Evolutionary conservation across 2,888 invertebrate species (phyloP).

Genomic region (Pterostichus madidus): DNA sequence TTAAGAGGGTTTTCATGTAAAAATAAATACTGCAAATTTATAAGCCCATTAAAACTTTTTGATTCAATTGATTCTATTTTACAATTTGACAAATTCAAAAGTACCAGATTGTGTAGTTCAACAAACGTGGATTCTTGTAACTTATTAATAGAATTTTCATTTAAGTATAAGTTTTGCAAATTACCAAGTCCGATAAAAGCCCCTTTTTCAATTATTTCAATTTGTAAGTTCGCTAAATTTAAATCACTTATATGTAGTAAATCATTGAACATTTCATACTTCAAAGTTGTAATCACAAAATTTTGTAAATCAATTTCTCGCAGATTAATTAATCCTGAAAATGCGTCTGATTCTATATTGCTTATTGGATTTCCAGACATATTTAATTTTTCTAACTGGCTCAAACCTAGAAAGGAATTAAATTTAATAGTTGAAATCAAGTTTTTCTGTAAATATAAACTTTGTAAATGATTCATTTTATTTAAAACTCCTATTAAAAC

Average conservation of each 20-base stretch:
- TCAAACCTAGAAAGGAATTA: conserved; percentile 11
- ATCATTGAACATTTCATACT: conserved; percentile 19
- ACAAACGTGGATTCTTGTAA: conserved; percentile 13
- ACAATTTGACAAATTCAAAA: conserved; percentile 13
- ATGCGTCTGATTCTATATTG: conserved; percentile 36
- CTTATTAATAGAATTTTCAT: conserved; percentile 6
- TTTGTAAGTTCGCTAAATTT: conserved; percentile 13
- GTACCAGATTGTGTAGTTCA: neutral
- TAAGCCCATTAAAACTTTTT: conserved; percentile 9
- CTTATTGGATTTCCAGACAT: conserved; percentile 2
- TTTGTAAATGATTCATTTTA: neutral
- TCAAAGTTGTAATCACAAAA: conserved; percentile 10
- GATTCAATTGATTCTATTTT: conserved; percentile 12
- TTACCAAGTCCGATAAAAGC: conserved; percentile 25
- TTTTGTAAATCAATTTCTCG: conserved; percentile 2
- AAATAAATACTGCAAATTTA: conserved; percentile 7
- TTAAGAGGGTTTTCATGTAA: conserved; percentile 11
- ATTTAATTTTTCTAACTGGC: conserved; percentile 4
- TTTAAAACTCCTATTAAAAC: neutral
- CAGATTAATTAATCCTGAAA: conserved; percentile 2
- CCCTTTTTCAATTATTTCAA: conserved; percentile 26
- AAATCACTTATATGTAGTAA: neutral
- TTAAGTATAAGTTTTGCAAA: conserved; percentile 3
- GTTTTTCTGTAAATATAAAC: conserved; percentile 22
- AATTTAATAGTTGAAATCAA: conserved; percentile 7